These are phyloP conservation scores for Calyptomena viridis DNA, from an alignment of 2,113 vertebrate genomes.

Conservation along the genomic window DNA sequence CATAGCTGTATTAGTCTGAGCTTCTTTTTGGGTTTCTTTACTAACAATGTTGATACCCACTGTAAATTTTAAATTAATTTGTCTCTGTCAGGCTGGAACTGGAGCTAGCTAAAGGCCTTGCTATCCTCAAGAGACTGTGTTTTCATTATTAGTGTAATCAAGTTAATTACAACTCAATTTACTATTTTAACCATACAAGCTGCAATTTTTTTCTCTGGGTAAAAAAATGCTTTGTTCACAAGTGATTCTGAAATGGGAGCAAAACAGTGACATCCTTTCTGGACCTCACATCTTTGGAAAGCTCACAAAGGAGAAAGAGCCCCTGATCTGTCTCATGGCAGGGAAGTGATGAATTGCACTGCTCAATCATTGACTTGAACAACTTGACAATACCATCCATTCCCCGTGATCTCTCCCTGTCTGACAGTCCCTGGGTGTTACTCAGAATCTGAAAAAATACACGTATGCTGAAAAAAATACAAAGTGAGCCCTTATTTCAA, in stretches of 20 bases:
- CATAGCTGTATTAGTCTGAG: background rate
- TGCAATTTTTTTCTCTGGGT: background rate
- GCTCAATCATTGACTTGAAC: constrained; percentile 7
- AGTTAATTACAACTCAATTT: constrained; percentile 29
- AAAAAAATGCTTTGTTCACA: background rate
- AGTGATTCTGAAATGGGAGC: background rate
- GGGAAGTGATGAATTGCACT: constrained; percentile 26
- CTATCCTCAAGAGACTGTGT: background rate
- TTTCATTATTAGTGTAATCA: background rate
- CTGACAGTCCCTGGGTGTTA: background rate
- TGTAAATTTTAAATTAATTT: constrained; percentile 17
- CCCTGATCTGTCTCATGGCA: background rate
- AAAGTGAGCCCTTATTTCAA: background rate
- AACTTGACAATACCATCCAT: background rate
- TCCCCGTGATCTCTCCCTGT: background rate
- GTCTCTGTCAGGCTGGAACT: background rate
- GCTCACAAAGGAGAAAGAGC: constrained; percentile 19
- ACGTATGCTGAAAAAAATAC: background rate
- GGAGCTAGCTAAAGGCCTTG: background rate
- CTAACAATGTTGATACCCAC: background rate
- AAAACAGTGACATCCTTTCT: constrained; percentile 37
- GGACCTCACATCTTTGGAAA: constrained; percentile 20
- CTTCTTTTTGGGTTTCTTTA: background rate
- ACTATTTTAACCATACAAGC: background rate
- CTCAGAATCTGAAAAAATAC: background rate